phyloP scores from a whole-genome alignment of 1,140 invertebrate genomes.

The Drosophila kikkawai region DNA sequence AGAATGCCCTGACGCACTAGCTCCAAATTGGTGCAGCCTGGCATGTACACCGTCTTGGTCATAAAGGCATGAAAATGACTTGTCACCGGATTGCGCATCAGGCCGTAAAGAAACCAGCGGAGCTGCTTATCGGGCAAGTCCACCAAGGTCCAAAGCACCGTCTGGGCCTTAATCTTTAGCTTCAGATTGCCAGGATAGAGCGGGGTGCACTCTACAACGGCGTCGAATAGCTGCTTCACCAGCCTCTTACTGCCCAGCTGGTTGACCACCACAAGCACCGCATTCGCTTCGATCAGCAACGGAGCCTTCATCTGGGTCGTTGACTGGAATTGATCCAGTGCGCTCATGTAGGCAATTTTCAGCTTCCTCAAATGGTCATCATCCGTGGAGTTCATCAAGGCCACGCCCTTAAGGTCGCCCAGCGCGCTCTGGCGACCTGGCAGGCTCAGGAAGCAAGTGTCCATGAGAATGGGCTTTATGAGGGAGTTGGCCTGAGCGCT shows the following conservation, averaged over 20 bases:
- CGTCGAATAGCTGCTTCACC: conserved; percentile 43
- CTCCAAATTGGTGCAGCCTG: conserved; percentile 50
- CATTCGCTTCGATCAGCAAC: conserved; percentile 8
- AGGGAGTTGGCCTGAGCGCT: not conserved
- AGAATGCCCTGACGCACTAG: conserved; percentile 52
- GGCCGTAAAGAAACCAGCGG: conserved; percentile 14
- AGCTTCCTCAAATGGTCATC: conserved; percentile 20
- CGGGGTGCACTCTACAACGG: conserved; percentile 49
- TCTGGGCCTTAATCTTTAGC: conserved; percentile 45
- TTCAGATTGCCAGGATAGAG: conserved; percentile 28
- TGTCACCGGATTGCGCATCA: conserved; percentile 42
- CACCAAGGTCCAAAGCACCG: conserved; percentile 49
- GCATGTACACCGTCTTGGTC: conserved; percentile 51
- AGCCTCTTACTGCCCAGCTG: conserved; percentile 57
- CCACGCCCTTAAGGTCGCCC: not conserved
- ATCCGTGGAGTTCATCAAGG: not conserved
- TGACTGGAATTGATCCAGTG: conserved; percentile 24
- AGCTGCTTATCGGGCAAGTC: conserved; percentile 43
- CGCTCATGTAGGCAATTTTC: conserved; percentile 33
- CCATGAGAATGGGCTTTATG: conserved; percentile 43
- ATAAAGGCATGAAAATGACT: conserved; percentile 63
- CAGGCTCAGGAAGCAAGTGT: conserved; percentile 40
- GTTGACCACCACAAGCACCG: conserved; percentile 48
- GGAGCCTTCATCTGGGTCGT: not conserved
- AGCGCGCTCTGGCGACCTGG: conserved; percentile 18